Evolutionary conservation across 2,888 invertebrate genomes (phyloP).

Genomic region (Mystacides longicornis): DNA sequence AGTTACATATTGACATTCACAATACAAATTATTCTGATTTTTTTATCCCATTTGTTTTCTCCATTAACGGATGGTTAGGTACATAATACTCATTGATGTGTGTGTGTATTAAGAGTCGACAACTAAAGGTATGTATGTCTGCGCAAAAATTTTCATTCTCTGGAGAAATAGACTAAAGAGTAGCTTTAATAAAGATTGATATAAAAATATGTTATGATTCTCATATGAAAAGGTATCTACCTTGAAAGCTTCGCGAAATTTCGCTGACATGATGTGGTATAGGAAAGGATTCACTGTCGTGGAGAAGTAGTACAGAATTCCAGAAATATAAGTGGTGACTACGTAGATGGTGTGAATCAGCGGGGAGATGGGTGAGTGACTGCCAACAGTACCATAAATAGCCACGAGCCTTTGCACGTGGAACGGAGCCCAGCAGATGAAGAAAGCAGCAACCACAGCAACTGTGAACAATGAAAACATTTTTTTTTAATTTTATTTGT

Average conservation of each 20-base stretch:
- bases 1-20: too few relatives aligned
- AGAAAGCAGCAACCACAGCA: slow-evolving; percentile 85
- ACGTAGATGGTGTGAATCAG: slow-evolving; percentile 54
- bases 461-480: slow-evolving; percentile 51
- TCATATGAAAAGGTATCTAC: slow-evolving; percentile 38
- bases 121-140: too few relatives aligned
- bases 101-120: too few relatives aligned
- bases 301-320: slow-evolving; percentile 84
- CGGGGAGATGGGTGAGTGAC: slow-evolving; percentile 35
- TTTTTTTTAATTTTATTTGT: too few relatives aligned
- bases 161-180: too few relatives aligned
- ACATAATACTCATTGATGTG: too few relatives aligned
- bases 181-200: too few relatives aligned
- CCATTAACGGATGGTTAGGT: too few relatives aligned
- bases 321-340: slow-evolving; percentile 73
- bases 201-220: background rate
- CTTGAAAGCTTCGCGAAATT: slow-evolving; percentile 89
- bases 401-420: slow-evolving; percentile 85
- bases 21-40: too few relatives aligned
- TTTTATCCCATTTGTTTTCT: too few relatives aligned
- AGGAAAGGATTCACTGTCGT: slow-evolving; percentile 89
- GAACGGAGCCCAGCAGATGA: slow-evolving; percentile 88
- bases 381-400: slow-evolving; percentile 55
- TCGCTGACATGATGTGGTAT: slow-evolving; percentile 92
- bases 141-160: too few relatives aligned